These are phyloP conservation scores for Adoxophyes honmai DNA, from an alignment of 1,140 invertebrate species.

Conservation along the genomic window DNA sequence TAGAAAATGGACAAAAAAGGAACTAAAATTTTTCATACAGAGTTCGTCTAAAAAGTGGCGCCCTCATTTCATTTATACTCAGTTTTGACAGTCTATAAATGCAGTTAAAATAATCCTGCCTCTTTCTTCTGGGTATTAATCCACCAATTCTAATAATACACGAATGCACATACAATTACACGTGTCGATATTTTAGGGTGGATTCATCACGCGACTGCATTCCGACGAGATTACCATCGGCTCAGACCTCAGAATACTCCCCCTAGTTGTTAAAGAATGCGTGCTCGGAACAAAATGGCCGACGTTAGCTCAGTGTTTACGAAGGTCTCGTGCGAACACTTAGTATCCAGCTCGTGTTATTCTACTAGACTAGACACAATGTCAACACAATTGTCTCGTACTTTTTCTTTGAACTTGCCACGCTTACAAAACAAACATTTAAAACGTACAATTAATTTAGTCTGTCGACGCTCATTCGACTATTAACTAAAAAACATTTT, in stretches of 20 bases:
- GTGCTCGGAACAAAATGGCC: conserved; percentile 9
- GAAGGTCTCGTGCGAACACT: background rate
- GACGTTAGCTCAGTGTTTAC: background rate
- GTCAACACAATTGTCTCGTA: background rate
- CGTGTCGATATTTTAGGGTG: conserved; percentile 4
- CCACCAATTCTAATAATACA: conserved; percentile 1
- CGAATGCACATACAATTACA: conserved; percentile 5
- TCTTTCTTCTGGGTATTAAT: too few species aligned
- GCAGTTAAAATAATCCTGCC: too few species aligned
- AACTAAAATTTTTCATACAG: too few species aligned
- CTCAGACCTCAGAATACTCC: conserved; percentile 2
- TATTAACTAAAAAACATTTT: conserved; percentile 5
- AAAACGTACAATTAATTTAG: too few species aligned
- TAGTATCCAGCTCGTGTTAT: background rate
- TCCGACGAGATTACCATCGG: conserved; percentile 7
- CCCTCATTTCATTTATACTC: too few species aligned
- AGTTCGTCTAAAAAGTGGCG: too few species aligned
- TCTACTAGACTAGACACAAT: background rate
- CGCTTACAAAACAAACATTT: too few species aligned
- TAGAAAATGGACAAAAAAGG: too few species aligned
- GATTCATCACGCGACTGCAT: conserved; percentile 11
- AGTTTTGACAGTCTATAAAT: too few species aligned
- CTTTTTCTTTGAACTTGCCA: too few species aligned
- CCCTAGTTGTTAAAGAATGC: conserved; percentile 3
- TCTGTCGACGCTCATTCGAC: background rate